phyloP scores from a whole-genome alignment of 2,888 invertebrate species.

The Trichogramma dendrolimi region DNA sequence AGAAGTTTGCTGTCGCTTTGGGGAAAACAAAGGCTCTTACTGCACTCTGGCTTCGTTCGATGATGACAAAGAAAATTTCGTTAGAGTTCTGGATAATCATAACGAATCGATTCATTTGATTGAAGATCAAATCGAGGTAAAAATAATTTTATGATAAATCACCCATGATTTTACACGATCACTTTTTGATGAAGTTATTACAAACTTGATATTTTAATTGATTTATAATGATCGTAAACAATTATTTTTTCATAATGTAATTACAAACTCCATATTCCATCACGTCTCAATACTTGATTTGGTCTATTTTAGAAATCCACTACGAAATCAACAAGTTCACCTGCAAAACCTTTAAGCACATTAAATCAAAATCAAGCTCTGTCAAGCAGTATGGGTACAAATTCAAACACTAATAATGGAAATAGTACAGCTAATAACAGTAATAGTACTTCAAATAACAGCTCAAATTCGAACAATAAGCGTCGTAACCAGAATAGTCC shows the following conservation, averaged over 20 bases:
- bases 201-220: no score
- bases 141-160: neutral
- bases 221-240: no score
- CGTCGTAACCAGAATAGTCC: constrained; percentile 48
- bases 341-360: constrained; percentile 40
- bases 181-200: no score
- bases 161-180: neutral
- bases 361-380: constrained; percentile 38
- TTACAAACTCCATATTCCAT: no score
- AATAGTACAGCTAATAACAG: constrained; percentile 26
- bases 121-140: neutral
- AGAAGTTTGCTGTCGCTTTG: constrained; percentile 61
- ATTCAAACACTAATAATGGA: constrained; percentile 13
- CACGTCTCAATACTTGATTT: no score
- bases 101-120: neutral
- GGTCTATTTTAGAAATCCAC: no score
- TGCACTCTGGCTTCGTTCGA: constrained; percentile 60
- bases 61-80: constrained; percentile 47
- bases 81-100: neutral
- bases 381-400: constrained; percentile 18
- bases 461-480: constrained; percentile 34
- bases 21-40: constrained; percentile 62
- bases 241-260: no score
- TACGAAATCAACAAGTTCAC: no score
- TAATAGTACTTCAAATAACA: constrained; percentile 36